Evolutionary conservation across 2,113 vertebrate genomes (phyloP).

Genomic region (Odontophorus gujanensis): DNA sequence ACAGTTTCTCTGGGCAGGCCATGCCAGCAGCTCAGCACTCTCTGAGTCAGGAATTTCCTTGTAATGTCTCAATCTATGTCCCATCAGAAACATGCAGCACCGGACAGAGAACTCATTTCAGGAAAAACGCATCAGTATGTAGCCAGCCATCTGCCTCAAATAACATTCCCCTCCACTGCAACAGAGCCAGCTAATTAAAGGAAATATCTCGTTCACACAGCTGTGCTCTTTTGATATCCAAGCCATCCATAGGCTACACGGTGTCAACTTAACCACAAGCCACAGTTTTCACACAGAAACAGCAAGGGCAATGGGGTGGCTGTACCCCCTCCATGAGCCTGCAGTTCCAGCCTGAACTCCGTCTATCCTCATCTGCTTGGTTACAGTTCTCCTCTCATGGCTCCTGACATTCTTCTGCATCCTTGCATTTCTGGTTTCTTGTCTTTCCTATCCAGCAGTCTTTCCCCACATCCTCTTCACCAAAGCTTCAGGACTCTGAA

Average conservation of each 20-base stretch:
- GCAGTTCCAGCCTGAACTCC: not conserved
- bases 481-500: not conserved
- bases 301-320: not conserved
- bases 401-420: not conserved
- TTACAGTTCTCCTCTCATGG: fast-evolving
- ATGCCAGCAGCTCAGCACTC: not conserved
- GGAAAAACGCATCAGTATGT: not conserved
- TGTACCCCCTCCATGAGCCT: fast-evolving
- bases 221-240: not conserved
- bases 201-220: not conserved
- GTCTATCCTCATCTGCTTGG: not conserved
- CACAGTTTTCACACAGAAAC: not conserved
- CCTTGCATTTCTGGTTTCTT: not conserved
- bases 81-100: fast-evolving
- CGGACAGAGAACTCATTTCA: not conserved
- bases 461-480: not conserved
- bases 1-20: not conserved
- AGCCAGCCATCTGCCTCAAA: fast-evolving
- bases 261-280: not conserved
- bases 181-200: not conserved
- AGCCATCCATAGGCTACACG: not conserved
- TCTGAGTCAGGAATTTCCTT: not conserved
- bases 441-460: not conserved
- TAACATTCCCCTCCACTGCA: not conserved
- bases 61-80: not conserved